Evolutionary conservation across 2,113 vertebrate species (phyloP).

Genomic region (Tragelaphus strepsiceros): DNA sequence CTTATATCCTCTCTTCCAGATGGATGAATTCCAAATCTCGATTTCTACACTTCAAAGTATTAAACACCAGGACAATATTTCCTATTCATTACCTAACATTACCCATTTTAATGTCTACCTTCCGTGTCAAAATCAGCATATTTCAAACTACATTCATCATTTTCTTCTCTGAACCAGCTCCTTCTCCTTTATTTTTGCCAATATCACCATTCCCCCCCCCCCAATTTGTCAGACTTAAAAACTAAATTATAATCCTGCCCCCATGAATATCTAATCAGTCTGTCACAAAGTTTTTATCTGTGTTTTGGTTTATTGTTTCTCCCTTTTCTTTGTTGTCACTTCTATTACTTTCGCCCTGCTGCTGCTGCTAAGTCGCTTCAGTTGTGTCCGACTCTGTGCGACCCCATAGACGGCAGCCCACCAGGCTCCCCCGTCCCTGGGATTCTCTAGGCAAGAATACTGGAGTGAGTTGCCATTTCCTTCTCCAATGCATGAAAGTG

Average conservation of each 20-base stretch:
- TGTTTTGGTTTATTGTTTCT: background rate
- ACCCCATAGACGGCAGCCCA: no score
- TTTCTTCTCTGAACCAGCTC: background rate
- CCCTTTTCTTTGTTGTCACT: background rate
- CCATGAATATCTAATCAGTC: background rate
- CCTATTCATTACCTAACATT: background rate
- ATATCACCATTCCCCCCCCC: background rate
- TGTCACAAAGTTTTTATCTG: background rate
- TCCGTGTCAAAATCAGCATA: background rate
- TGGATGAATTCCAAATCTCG: slow-evolving; percentile 28
- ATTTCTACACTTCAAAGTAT: background rate
- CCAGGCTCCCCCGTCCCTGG: no score
- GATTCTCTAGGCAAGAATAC: no score
- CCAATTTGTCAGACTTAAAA: background rate
- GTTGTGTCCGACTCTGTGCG: no score
- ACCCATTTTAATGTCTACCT: background rate
- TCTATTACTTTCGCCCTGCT: background rate
- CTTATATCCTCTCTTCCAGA: background rate
- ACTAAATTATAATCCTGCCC: background rate
- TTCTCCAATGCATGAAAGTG: no score
- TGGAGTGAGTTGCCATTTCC: no score
- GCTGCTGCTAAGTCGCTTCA: no score
- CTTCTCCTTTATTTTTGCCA: background rate
- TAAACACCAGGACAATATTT: background rate
- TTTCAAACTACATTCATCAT: background rate